A percentile compares a stretch with the other conserved stretches of the same genome.
Conservation (phyloP, 2,888 invertebrate genomes). For the Acrocera orbiculus region DNA sequence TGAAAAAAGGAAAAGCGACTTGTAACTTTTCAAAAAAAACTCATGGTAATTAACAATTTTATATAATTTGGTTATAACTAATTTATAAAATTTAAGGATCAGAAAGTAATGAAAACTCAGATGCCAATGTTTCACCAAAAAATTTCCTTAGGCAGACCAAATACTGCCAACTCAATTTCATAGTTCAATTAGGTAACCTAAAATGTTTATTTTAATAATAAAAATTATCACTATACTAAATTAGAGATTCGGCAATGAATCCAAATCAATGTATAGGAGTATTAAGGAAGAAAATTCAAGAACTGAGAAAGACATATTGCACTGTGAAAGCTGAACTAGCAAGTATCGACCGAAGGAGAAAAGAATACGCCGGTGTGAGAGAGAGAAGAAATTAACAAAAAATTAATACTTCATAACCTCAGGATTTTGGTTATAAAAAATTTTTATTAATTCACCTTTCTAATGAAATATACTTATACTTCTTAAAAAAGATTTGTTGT, state of each 20-base stretch:
- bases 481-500: too few species aligned
- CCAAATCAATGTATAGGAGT: conserved; percentile 62
- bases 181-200: conserved; percentile 56
- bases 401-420: not conserved
- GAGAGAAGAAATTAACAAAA: conserved; percentile 49
- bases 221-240: not conserved
- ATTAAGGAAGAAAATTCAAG: conserved; percentile 58
- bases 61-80: not conserved
- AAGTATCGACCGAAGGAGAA: conserved; percentile 72
- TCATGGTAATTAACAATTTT: conserved; percentile 24
- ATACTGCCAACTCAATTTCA: conserved; percentile 73
- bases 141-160: conserved; percentile 17
- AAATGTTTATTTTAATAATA: not conserved
- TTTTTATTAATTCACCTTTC: too few species aligned
- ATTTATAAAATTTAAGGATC: conserved; percentile 18
- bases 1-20: conserved; percentile 19
- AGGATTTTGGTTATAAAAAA: too few species aligned
- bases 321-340: conserved; percentile 77
- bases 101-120: conserved; percentile 31
- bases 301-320: conserved; percentile 71
- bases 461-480: too few species aligned
- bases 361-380: conserved; percentile 73
- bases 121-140: conserved; percentile 19
- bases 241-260: conserved; percentile 60
- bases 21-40: conserved; percentile 22